Percentiles rank a stretch among this genome's conserved stretches.
Evolutionary conservation across 2,113 vertebrate genomes (phyloP).

Genomic region (Arizona elegans): DNA sequence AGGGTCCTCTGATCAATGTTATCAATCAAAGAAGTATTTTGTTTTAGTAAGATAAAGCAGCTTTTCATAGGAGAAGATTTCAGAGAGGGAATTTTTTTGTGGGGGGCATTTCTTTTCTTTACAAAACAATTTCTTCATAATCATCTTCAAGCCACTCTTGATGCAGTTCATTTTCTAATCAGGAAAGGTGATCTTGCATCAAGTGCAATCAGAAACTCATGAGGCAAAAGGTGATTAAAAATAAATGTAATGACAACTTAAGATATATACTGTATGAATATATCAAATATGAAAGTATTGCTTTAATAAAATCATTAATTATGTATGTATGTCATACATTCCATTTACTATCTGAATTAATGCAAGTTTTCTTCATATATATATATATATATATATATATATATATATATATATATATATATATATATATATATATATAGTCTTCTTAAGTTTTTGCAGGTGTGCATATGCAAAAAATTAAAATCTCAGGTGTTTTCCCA

Average conservation of each 20-base stretch:
- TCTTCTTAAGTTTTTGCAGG: too few relatives aligned
- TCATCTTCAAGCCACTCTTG: conserved; percentile 52
- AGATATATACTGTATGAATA: conserved; percentile 52
- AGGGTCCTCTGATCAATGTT: conserved; percentile 8
- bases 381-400: too few relatives aligned
- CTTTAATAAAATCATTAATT: conserved; percentile 11
- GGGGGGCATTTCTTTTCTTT: background rate
- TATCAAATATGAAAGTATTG: conserved; percentile 52
- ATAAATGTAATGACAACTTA: conserved; percentile 57
- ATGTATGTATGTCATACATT: conserved; percentile 32
- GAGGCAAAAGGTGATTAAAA: conserved; percentile 62
- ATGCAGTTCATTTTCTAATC: conserved; percentile 68
- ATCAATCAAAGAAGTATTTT: background rate
- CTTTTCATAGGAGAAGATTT: conserved; percentile 1
- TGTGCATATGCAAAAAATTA: too few relatives aligned
- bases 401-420: too few relatives aligned
- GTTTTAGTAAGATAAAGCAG: background rate
- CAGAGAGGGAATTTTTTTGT: background rate
- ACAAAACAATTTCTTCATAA: conserved; percentile 31
- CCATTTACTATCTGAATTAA: conserved; percentile 15
- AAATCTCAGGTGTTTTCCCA: too few relatives aligned
- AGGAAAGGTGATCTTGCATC: conserved; percentile 64
- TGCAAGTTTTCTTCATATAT: background rate
- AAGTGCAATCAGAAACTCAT: conserved; percentile 71
- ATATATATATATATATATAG: too few relatives aligned